Evolutionary conservation across 1,140 invertebrate species (phyloP).

Genomic region (Rhynchophorus ferrugineus): DNA sequence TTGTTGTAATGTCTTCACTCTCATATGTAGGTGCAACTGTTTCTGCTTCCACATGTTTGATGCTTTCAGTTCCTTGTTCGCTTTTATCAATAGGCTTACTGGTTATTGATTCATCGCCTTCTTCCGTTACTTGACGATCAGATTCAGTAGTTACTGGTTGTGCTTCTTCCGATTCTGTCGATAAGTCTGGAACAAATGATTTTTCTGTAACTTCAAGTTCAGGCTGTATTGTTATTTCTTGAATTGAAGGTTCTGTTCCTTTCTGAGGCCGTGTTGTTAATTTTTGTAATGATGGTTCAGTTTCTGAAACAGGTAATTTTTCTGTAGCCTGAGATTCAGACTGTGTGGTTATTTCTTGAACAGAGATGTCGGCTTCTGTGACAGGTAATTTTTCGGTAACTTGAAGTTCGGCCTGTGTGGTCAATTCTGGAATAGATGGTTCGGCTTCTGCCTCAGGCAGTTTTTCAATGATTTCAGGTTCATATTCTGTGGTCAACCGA

Average conservation of each 20-base stretch:
- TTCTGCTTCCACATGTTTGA: neutral
- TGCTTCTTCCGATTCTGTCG: neutral
- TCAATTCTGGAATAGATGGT: too few relatives aligned
- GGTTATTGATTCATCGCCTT: neutral
- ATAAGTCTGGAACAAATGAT: too few relatives aligned
- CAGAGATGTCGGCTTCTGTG: too few relatives aligned
- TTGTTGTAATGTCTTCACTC: too few relatives aligned
- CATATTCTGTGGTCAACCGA: too few relatives aligned
- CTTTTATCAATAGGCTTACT: neutral
- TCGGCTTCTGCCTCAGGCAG: too few relatives aligned
- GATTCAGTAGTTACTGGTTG: neutral
- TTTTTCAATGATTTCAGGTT: too few relatives aligned
- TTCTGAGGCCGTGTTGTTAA: neutral
- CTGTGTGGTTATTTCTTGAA: too few relatives aligned
- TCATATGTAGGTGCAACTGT: too few relatives aligned
- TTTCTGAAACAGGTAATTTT: constrained; percentile 4
- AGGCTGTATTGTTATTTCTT: neutral
- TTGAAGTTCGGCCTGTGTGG: constrained; percentile 10
- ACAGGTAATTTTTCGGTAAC: constrained; percentile 14
- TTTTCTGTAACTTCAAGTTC: too few relatives aligned
- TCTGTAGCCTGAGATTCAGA: constrained; percentile 9
- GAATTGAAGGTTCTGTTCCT: neutral
- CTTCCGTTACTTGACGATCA: neutral
- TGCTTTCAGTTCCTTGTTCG: too few relatives aligned
- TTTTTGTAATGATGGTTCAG: constrained; percentile 3